Evolutionary conservation across 2,113 vertebrate species (phyloP), one percentile per base, ranked within the genome.

Genomic region (Lamprotornis superbus): DNA sequence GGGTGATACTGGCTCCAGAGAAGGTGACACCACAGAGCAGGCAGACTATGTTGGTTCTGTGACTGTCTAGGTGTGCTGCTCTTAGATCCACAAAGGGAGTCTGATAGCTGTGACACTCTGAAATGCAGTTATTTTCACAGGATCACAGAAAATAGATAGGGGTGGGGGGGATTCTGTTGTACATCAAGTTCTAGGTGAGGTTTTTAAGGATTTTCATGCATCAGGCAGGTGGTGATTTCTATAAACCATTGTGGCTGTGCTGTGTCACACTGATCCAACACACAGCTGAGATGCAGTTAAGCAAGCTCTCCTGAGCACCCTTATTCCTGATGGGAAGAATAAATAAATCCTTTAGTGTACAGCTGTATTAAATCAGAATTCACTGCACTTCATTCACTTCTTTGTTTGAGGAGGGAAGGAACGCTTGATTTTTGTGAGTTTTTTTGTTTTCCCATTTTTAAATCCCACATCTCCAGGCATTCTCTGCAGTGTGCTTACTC

Each of bases 41-140:
- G 61, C 53, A 16, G 20, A 10, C 13, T 0, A 0, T 23, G n/a
- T 33, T 67, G 42, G 42, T 31, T 57, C 61, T 76, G 42, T 22
- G 18, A 15, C 39, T 18, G 67, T 16, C 46, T 15, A 2, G 22
- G 6, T 64, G 28, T n/a, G 50, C 28, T 40, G 42, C 35, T 67
- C 0, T 21, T 13, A 6, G 20, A 42, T 21, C 35, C 42, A 13
- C 35, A 6, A 5, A 11, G 25, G 21, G 11, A 42, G n/a, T 15
- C 46, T 19, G 25, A 18, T 7, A 28, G 44, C 12, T 24, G 24
- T 64, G 37, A 9, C 22, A 11, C 31, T 37, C 67, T 70, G 39
- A 89, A 67, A 39, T 47, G 31, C 5, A 0, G 12, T 19, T 16
- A 7, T 8, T 42, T 28, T 35, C 50, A 19, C 35, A 33, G 42